A percentile compares a stretch with the other conserved stretches of the same genome.
Conservation (phyloP, 1,140 invertebrate genomes). For the Ylistrum balloti region DNA sequence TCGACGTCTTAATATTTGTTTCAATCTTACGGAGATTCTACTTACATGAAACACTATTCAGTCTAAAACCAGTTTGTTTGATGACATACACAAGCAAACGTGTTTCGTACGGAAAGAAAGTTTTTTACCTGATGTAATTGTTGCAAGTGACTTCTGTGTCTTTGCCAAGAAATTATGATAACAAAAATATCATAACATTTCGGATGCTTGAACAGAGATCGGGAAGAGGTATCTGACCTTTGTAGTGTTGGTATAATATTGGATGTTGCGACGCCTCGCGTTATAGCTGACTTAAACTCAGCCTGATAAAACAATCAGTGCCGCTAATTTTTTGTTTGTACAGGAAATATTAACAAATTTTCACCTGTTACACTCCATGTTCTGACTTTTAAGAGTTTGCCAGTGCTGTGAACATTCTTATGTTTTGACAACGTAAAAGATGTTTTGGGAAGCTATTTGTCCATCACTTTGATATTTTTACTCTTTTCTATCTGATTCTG, state of each 20-base stretch:
- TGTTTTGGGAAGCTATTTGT: not conserved
- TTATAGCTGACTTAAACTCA: not conserved
- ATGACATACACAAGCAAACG: not conserved
- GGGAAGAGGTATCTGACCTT: not conserved
- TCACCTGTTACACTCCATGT: not conserved
- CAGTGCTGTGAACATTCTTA: not conserved
- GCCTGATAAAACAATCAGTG: not conserved
- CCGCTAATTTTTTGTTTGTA: not conserved
- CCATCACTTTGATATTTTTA: not conserved
- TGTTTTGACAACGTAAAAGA: not conserved
- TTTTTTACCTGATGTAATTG: not conserved
- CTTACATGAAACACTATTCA: not conserved
- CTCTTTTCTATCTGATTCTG: not conserved
- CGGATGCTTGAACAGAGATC: constrained; percentile 10
- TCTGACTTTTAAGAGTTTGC: not conserved
- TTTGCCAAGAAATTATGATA: constrained; percentile 33
- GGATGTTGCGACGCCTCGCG: not conserved
- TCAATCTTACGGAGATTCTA: not conserved
- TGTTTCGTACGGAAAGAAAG: not conserved
- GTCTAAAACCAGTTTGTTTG: too few relatives aligned
- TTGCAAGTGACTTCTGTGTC: not conserved
- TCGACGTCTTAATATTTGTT: not conserved
- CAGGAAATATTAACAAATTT: constrained; percentile 36
- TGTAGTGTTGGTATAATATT: not conserved
- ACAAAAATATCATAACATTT: constrained; percentile 30